A percentile compares a stretch with the other conserved stretches of the same genome.
Evolutionary conservation across 2,888 invertebrate species (phyloP).

Genomic region (Synanthedon tipuliformis): DNA sequence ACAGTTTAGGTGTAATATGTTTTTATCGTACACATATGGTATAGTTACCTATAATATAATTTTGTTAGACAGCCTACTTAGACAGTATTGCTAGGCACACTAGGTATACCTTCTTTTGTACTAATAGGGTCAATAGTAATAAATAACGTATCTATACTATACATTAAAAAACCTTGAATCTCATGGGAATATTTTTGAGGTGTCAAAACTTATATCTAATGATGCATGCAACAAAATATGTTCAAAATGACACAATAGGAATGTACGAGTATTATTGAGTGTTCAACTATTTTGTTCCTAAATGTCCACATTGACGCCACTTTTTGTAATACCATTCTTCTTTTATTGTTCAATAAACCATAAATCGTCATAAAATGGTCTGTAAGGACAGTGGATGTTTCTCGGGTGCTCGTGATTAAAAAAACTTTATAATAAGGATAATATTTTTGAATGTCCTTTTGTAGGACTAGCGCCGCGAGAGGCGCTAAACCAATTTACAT

Average conservation of each 20-base stretch:
- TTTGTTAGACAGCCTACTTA: no score
- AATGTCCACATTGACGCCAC: constrained; percentile 17
- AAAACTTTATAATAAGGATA: constrained; percentile 26
- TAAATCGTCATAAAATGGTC: constrained; percentile 66
- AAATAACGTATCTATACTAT: no score
- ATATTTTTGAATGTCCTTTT: constrained; percentile 43
- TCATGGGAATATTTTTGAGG: constrained; percentile 40
- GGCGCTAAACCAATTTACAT: constrained; percentile 61
- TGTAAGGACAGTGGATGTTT: constrained; percentile 44
- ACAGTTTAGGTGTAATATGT: no score
- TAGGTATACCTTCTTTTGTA: no score
- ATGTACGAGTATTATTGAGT: constrained; percentile 30
- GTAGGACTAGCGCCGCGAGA: constrained; percentile 38
- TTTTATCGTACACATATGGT: no score
- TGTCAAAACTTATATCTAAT: constrained; percentile 51
- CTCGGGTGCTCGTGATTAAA: constrained; percentile 31
- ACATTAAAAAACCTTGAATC: constrained; percentile 13
- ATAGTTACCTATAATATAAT: no score
- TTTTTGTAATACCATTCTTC: constrained; percentile 34
- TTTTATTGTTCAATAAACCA: constrained; percentile 67
- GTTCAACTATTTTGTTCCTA: constrained; percentile 13
- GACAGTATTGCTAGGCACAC: no score
- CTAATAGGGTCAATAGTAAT: no score
- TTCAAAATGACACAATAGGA: constrained; percentile 32
- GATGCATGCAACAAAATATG: constrained; percentile 37